Evolutionary conservation across 2,113 vertebrate genomes (phyloP).

Genomic region (Cichladusa arquata): DNA sequence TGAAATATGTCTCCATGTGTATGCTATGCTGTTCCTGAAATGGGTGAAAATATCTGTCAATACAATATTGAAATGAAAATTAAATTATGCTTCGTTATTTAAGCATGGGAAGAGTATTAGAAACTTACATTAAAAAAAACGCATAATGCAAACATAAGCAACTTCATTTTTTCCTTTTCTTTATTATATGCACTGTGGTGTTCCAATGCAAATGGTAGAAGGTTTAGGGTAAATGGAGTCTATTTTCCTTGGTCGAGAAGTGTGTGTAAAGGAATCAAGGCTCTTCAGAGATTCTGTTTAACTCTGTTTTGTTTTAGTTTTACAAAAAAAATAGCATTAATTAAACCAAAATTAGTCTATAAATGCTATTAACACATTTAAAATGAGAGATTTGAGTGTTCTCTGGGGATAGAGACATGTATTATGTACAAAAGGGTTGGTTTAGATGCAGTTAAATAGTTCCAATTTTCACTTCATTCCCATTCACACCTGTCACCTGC

Average conservation of each 20-base stretch:
- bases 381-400: not conserved
- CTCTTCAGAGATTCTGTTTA: not conserved
- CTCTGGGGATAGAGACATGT: not conserved
- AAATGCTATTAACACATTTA: not conserved
- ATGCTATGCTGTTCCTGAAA: not conserved
- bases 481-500: not conserved
- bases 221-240: not conserved
- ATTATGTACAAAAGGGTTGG: not conserved
- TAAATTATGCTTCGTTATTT: not conserved
- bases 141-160: not conserved
- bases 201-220: not conserved
- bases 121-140: not conserved
- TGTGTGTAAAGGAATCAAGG: not conserved
- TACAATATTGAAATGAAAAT: not conserved
- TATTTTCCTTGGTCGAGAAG: not conserved
- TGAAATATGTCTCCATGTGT: not conserved
- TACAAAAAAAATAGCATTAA: not conserved
- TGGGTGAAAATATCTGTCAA: not conserved
- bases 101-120: not conserved
- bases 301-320: not conserved
- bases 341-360: not conserved
- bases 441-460: slow-evolving; percentile 8
- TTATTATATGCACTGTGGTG: not conserved
- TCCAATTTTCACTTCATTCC: not conserved
- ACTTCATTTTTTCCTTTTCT: not conserved